phyloP scores from a whole-genome alignment of 2,888 invertebrate genomes.

The Melikaiella ostensackeni region DNA sequence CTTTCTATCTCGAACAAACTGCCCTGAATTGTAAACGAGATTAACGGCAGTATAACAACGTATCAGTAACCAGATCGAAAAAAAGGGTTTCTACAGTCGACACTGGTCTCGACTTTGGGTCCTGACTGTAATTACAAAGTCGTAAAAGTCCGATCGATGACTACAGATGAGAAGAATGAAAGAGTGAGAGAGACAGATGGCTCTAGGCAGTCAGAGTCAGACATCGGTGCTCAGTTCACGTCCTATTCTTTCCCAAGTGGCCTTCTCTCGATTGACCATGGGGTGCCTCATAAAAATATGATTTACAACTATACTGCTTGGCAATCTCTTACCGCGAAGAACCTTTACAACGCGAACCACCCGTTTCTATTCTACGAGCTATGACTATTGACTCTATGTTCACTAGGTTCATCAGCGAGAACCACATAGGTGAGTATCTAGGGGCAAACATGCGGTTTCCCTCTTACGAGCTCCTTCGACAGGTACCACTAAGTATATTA shows the following conservation, averaged over 20 bases:
- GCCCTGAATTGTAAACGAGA: neutral
- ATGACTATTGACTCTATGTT: neutral
- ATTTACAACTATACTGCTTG: conserved; percentile 65
- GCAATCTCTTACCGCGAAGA: conserved; percentile 57
- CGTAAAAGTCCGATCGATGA: conserved; percentile 66
- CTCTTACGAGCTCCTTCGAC: conserved; percentile 21
- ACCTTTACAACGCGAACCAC: conserved; percentile 42
- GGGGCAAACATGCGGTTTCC: neutral
- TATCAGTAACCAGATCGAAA: neutral
- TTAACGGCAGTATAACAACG: neutral
- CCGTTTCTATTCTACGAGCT: conserved; percentile 24
- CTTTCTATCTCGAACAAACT: neutral
- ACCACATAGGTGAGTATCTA: neutral
- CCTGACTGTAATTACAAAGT: conserved; percentile 65
- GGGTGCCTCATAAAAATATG: conserved; percentile 71
- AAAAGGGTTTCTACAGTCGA: neutral
- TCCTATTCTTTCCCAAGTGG: conserved; percentile 49
- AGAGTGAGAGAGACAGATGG: conserved; percentile 16
- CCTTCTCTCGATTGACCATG: conserved; percentile 61
- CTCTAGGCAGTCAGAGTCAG: conserved; percentile 4
- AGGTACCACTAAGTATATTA: conserved; percentile 13
- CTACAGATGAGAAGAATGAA: conserved; percentile 46
- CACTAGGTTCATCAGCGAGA: conserved; percentile 16
- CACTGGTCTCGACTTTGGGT: neutral
- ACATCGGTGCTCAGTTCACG: conserved; percentile 13